Evolutionary conservation across 2,113 vertebrate species (phyloP).

Genomic region (Climacteris rufus): DNA sequence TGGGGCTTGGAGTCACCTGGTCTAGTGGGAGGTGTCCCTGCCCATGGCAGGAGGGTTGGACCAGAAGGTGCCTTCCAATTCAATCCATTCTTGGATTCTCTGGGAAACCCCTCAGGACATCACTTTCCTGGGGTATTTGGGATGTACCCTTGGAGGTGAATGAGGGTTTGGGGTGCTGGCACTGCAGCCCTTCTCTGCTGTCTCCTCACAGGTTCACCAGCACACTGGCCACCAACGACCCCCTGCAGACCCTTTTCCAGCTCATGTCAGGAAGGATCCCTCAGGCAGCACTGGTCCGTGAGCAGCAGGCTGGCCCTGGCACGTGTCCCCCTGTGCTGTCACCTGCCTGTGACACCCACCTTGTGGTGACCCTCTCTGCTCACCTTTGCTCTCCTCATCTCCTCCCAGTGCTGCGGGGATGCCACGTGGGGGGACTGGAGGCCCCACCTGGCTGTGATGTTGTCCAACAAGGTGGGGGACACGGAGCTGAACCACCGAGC

Average conservation of each 20-base stretch:
- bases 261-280: conserved; percentile 87
- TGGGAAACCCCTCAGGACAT: neutral
- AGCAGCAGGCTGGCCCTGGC: neutral
- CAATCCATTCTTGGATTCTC: neutral
- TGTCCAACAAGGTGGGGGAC: conserved; percentile 84
- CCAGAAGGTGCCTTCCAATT: neutral
- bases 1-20: accelerated
- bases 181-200: neutral
- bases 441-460: conserved; percentile 86
- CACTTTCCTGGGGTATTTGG: neutral
- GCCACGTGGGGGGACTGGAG: conserved; percentile 88
- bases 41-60: neutral
- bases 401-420: conserved; percentile 78
- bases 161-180: neutral
- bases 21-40: accelerated
- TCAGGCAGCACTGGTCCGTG: conserved; percentile 78
- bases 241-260: conserved; percentile 91
- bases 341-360: neutral
- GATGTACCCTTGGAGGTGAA: neutral
- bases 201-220: conserved; percentile 83
- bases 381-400: neutral
- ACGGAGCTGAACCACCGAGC: conserved; percentile 69
- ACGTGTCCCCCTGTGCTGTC: neutral
- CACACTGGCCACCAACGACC: conserved; percentile 80
- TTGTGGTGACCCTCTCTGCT: neutral